Evolutionary conservation across 2,113 vertebrate genomes (phyloP).

Genomic region (Sturnus vulgaris): DNA sequence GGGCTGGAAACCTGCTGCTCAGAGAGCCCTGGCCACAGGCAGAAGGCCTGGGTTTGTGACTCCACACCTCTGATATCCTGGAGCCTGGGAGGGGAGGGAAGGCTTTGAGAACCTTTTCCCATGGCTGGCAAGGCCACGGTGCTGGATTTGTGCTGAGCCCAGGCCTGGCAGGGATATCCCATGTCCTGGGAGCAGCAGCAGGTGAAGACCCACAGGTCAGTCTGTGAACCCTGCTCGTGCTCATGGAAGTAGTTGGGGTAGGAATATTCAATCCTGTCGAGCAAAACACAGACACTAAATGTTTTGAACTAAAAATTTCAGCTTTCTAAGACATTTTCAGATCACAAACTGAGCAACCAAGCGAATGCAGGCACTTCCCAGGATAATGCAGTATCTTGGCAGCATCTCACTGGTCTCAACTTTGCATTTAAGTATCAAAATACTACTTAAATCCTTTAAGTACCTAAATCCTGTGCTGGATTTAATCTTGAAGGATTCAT

Average conservation of each 20-base stretch:
- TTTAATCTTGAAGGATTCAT: slow-evolving; percentile 60
- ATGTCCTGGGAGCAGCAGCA: accelerated
- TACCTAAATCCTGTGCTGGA: slow-evolving; percentile 59
- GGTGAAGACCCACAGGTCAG: background rate
- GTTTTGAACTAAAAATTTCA: background rate
- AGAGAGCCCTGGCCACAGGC: background rate
- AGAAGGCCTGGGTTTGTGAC: background rate
- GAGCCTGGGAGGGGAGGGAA: background rate
- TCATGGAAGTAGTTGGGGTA: background rate
- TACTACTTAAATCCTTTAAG: slow-evolving; percentile 61
- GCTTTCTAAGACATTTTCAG: background rate
- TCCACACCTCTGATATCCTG: background rate
- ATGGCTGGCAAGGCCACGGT: background rate
- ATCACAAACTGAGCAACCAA: slow-evolving; percentile 11
- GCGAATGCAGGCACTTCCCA: background rate
- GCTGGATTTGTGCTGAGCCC: background rate
- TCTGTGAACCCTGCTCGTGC: background rate
- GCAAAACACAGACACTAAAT: background rate
- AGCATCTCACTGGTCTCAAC: slow-evolving; percentile 51
- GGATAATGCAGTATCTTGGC: slow-evolving; percentile 51
- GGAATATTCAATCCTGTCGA: background rate
- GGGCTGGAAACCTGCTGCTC: background rate
- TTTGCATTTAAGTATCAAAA: slow-evolving; percentile 61
- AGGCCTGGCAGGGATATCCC: background rate
- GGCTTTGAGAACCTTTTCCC: background rate